phyloP scores from a whole-genome alignment of 2,113 vertebrate species.

The Cyanoramphus novaezelandiae region DNA sequence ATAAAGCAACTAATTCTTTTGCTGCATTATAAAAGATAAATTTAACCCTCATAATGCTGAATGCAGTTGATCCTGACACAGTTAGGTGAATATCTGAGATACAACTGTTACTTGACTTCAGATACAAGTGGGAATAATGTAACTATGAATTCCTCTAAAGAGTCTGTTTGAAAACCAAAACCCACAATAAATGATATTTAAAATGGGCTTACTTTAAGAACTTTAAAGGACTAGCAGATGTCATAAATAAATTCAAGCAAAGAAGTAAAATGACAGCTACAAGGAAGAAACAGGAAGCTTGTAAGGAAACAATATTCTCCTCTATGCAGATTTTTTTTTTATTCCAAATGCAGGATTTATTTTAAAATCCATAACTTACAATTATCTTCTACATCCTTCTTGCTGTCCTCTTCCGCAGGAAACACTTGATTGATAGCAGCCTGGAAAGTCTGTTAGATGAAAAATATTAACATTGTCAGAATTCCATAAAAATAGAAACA shows the following conservation, averaged over 20 bases:
- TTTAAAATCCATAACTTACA: slow-evolving; percentile 81
- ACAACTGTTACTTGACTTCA: no score
- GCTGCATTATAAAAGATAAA: background rate
- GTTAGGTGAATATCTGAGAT: background rate
- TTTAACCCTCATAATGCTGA: background rate
- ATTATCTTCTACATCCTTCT: slow-evolving; percentile 96
- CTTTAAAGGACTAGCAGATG: background rate
- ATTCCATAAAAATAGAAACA: background rate
- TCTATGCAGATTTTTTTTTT: background rate
- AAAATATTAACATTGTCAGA: slow-evolving; percentile 33
- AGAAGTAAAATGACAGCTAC: background rate
- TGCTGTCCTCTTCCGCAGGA: slow-evolving; percentile 92
- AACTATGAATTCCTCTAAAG: background rate
- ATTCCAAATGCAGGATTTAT: background rate
- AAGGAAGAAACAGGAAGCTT: background rate
- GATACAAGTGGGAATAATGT: background rate
- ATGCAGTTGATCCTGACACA: background rate
- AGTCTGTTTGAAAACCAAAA: background rate
- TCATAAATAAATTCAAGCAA: background rate
- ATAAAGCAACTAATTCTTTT: background rate
- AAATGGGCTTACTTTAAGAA: background rate
- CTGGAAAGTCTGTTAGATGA: slow-evolving; percentile 83
- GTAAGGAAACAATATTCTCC: background rate
- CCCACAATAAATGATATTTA: background rate
- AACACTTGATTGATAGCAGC: slow-evolving; percentile 94